Evolutionary conservation across 1,140 invertebrate species (phyloP), one percentile per base, ranked within the genome.

Genomic region (Conus betulinus): DNA sequence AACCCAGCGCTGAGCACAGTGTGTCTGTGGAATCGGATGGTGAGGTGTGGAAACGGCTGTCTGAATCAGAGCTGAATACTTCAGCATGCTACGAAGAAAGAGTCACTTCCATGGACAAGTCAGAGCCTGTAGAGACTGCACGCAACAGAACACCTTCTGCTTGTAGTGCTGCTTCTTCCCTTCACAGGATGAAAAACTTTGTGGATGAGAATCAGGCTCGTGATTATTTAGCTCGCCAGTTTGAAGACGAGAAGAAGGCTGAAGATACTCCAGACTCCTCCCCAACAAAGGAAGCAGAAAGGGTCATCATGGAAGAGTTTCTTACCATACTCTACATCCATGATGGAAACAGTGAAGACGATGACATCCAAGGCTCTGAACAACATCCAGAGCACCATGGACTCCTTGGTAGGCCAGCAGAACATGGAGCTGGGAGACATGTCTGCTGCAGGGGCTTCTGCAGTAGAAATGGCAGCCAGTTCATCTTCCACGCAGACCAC

Each of bases 311-410:
- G 85, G 85, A 95, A 25, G 95, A 95, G 89, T 96, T 96, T 52
- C 96, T 96, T 55, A 97, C 97, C 93, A 96, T 96, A 27, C 96
- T 25, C 63, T 27, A 84, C 86, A 39, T 83, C 67, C 57, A 92
- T 89, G 90, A 90, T 87, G 87, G 88, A 88, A 85, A 92, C 81
- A 84, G 89, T 93, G 88, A 91, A 91, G 55, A 91, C 90, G 27
- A 93, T 93, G 90, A 93, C 92, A 13, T 92, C 89, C 85, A 91
- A 91, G 63, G 92, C 93, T 11, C 81, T 93, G 25, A 92, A 88
- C 55, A 92, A 89, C 79, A 91, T 94, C 25, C 91, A 91, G 53
- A 89, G 87, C 60, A 88, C 63, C 27, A 27, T 90, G 85, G 78
- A 82, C n/a, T 91, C 87, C 79, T 27, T 83, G 27, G 55, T 86